Conservation (phyloP, 35 echinoderm and acorn worm genomes). For the Lytechinus variegatus region DNA sequence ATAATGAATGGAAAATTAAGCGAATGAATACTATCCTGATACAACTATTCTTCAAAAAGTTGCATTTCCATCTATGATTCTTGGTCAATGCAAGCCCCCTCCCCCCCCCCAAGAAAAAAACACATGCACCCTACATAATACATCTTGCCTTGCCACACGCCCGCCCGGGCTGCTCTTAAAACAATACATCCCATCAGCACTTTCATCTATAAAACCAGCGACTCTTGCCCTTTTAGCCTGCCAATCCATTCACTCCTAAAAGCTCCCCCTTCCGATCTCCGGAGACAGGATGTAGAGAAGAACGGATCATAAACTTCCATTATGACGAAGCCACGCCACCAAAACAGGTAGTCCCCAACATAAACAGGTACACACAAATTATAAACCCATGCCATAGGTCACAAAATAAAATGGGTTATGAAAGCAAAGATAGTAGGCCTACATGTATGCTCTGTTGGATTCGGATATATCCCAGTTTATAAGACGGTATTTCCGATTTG, state of each 20-base stretch:
- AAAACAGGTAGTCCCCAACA: background rate
- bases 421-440: background rate
- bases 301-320: constrained; percentile 1
- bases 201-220: background rate
- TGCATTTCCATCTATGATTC: no score
- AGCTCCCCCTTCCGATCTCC: background rate
- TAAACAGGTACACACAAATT: background rate
- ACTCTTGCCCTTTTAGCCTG: constrained; percentile 1
- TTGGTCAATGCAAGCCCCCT: no score
- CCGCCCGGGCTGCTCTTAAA: background rate
- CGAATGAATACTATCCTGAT: no score
- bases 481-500: background rate
- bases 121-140: background rate
- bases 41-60: no score
- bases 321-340: background rate
- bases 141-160: background rate
- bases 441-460: background rate
- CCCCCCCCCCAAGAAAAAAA: no score
- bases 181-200: background rate
- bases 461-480: background rate
- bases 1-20: no score
- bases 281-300: background rate
- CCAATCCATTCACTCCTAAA: background rate
- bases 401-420: constrained; percentile 1
- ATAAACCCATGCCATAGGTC: background rate